phyloP scores from a whole-genome alignment of 2,797 vertebrate genomes.

The Champsocephalus esox region DNA sequence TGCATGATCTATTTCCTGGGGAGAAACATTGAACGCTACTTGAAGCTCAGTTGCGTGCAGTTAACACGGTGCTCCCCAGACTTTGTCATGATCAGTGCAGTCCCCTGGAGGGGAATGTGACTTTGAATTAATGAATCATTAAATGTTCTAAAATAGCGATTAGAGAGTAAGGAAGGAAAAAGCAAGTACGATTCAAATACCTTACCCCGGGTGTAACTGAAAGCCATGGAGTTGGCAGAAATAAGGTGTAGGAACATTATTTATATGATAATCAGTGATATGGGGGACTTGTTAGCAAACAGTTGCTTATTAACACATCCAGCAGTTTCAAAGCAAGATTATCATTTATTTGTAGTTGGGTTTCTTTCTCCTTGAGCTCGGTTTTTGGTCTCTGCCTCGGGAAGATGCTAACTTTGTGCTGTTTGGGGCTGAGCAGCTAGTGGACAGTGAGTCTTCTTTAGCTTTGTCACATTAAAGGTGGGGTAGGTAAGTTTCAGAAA shows the following conservation, averaged over 20 bases:
- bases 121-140: slow-evolving; percentile 66
- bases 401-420: not conserved
- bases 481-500: no score
- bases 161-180: not conserved
- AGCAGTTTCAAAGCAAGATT: not conserved
- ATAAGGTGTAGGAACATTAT: not conserved
- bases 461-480: not conserved
- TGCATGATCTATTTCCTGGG: slow-evolving; percentile 18
- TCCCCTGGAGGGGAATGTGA: slow-evolving; percentile 37
- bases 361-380: slow-evolving; percentile 4
- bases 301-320: not conserved
- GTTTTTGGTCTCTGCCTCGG: not conserved
- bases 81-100: slow-evolving; percentile 20
- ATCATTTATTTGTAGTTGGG: not conserved
- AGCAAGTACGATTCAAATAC: not conserved
- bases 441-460: no score
- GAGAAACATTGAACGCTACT: slow-evolving; percentile 2
- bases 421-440: not conserved
- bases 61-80: slow-evolving; percentile 1
- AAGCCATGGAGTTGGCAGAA: not conserved
- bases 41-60: slow-evolving; percentile 11
- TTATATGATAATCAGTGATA: not conserved
- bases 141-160: slow-evolving; percentile 13
- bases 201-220: not conserved
- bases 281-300: not conserved